Evolutionary conservation across 2,888 invertebrate species (phyloP).

Genomic region (Anodontia alba): DNA sequence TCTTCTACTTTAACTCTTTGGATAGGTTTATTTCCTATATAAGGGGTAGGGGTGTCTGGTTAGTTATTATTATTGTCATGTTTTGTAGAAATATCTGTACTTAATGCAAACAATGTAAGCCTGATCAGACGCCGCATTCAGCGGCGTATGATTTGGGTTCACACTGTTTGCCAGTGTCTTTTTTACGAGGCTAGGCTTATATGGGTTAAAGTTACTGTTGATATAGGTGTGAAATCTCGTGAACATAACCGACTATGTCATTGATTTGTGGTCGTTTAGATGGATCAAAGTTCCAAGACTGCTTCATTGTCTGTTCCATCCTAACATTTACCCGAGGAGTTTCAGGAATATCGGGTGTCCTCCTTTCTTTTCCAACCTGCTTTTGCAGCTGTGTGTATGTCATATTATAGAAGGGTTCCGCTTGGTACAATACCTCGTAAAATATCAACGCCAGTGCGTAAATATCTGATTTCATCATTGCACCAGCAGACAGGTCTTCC

Average conservation of each 20-base stretch:
- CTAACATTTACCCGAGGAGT: neutral
- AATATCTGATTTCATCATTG: conserved; percentile 54
- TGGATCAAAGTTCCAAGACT: neutral
- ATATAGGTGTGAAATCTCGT: neutral
- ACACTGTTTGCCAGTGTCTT: too few relatives aligned
- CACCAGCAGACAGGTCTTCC: conserved; percentile 30
- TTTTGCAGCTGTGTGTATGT: conserved; percentile 45
- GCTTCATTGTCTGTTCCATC: neutral
- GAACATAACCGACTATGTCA: neutral
- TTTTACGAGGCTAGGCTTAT: too few relatives aligned
- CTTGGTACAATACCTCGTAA: conserved; percentile 51
- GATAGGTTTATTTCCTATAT: too few relatives aligned
- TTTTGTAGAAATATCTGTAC: too few relatives aligned
- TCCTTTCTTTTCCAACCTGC: conserved; percentile 48
- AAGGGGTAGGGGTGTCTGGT: too few relatives aligned
- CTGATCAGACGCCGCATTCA: too few relatives aligned
- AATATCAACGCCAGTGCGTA: conserved; percentile 53
- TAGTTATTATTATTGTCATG: too few relatives aligned
- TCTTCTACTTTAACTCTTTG: too few relatives aligned
- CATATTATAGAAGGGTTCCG: conserved; percentile 54
- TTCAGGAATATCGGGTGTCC: conserved; percentile 29
- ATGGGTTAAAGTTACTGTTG: too few relatives aligned
- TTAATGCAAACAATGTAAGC: too few relatives aligned
- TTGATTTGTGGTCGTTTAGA: neutral
- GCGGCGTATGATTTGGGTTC: too few relatives aligned